phyloP scores from a whole-genome alignment of 2,797 vertebrate species.

The Galago senegalensis region DNA sequence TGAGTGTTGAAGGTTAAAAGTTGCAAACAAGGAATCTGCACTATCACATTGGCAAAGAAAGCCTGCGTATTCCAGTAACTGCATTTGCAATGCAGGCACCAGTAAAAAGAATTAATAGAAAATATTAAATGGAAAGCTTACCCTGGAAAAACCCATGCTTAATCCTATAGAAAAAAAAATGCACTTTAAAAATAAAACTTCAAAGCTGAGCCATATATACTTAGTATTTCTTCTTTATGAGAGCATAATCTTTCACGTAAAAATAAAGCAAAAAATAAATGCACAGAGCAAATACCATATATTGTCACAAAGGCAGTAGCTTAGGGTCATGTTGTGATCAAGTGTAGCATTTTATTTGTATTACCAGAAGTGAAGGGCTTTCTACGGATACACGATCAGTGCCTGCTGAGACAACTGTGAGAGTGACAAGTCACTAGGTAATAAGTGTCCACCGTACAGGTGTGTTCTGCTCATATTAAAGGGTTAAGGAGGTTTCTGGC shows the following conservation, averaged over 20 bases:
- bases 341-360: neutral
- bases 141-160: conserved; percentile 5
- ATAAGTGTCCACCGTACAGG: neutral
- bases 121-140: neutral
- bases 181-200: neutral
- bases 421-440: neutral
- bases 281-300: neutral
- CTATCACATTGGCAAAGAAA: neutral
- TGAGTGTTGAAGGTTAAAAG: neutral
- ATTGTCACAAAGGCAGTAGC: neutral
- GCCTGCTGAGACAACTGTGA: neutral
- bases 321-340: neutral
- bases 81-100: neutral
- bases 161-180: conserved; percentile 10
- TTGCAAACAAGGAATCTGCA: neutral
- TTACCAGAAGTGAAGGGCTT: neutral
- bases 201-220: neutral
- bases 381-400: neutral
- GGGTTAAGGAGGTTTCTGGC: neutral
- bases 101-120: neutral
- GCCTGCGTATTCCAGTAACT: neutral
- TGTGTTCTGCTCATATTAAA: neutral
- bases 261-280: conserved; percentile 39
- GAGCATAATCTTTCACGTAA: neutral
- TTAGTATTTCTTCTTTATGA: conserved; percentile 17